These are phyloP conservation scores for Mastomys natalensis DNA, from an alignment of 2,113 vertebrate genomes.

Conservation along the genomic window DNA sequence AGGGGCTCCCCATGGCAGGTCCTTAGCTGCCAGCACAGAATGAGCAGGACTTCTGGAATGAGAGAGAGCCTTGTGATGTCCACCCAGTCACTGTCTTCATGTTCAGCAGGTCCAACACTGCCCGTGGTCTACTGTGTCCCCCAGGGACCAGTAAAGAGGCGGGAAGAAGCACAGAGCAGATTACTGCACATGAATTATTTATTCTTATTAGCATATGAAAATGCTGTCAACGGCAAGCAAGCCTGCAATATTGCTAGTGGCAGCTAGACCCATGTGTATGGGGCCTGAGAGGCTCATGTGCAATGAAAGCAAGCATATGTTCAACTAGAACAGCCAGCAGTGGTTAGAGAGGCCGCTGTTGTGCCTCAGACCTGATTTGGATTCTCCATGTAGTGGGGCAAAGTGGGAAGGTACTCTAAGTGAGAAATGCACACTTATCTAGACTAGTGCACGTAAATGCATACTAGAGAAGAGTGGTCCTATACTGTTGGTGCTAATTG, in stretches of 20 bases:
- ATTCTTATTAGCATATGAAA: constrained; percentile 61
- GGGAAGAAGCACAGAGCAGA: constrained; percentile 31
- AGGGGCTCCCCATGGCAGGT: constrained; percentile 12
- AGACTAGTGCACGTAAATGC: neutral
- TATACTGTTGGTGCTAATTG: neutral
- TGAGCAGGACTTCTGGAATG: neutral
- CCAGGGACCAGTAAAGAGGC: neutral
- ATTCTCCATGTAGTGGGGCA: neutral
- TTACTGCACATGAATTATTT: constrained; percentile 68
- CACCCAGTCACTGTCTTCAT: neutral
- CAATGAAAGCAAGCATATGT: neutral
- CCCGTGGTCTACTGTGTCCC: neutral
- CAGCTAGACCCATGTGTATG: neutral
- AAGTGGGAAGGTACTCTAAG: too few species aligned
- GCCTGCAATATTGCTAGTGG: neutral
- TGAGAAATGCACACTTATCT: neutral
- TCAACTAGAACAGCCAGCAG: neutral
- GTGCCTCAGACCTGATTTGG: neutral
- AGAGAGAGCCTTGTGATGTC: neutral
- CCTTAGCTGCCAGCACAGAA: constrained; percentile 36
- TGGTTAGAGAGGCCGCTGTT: neutral
- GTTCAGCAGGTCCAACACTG: neutral
- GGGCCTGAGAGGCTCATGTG: neutral
- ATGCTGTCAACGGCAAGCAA: constrained; percentile 22
- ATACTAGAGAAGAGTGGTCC: rapidly evolving